Base-by-base conservation (phyloP, 2,888 invertebrate species). In the Polymixis lichenea region DNA sequence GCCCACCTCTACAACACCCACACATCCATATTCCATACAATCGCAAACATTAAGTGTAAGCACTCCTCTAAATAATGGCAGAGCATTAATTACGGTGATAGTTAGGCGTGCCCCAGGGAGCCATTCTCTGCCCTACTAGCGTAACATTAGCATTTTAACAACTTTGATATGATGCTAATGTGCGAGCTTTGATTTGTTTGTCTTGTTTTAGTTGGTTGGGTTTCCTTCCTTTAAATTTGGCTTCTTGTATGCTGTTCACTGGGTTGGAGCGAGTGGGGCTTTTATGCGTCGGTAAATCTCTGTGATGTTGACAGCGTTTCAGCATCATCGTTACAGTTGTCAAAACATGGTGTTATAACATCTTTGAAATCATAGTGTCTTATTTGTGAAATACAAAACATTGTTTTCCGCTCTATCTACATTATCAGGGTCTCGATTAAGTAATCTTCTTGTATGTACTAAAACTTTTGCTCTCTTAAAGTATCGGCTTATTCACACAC, bases 21-120 rank as follows among this genome's bases (percentile, higher is more conserved):
- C 55, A 73, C 65, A 71, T 70, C 72, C 69, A 72, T 72, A 72
- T 49, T 55, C 38, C 46, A 72, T 72, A 69, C 77, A 72, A 86
- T 86, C 80, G 70, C 86, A 67, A 81, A 81, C 84, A 78, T 84
- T 81, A 83, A 86, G 77, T 82, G 87, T 89, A 85, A 89, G 87
- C 84, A 77, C 76, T 84, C 80, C 78, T 83, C 84, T 90, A 87
- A 90, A 89, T 90, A 90, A 90, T 89, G 86, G 78, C 75, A 73
- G 77, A 73, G 83, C 89, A 90, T 90, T 90, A 89, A 89, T 89
- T 89, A 89, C 83, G 68, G 66, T 70, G 80, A 85, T 86, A 84
- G 86, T 82, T 79, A 83, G 77, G 79, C 77, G 84, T 85, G 71
- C 86, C 87, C 84, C 78, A 77, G 83, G 85, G 86, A 85, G 80